Evolutionary conservation across 1,140 invertebrate genomes (phyloP).

Genomic region (Goniozus legneri): DNA sequence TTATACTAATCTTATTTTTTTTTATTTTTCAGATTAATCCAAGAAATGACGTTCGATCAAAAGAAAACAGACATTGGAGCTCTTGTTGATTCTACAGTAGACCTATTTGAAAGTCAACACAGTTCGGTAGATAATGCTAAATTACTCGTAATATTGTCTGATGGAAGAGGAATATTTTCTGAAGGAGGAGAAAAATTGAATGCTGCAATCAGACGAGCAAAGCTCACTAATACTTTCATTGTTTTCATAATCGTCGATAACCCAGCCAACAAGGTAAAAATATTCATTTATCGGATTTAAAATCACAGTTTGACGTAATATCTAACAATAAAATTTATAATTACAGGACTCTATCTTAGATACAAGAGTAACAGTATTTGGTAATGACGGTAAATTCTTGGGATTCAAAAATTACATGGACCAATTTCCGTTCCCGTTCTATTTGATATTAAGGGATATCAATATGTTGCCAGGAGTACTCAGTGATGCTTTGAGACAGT

Average conservation of each 20-base stretch:
- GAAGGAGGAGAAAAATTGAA: constrained; percentile 79
- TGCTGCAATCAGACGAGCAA: constrained; percentile 75
- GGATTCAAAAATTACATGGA: constrained; percentile 82
- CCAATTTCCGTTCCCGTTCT: constrained; percentile 98
- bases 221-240: constrained; percentile 80
- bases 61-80: constrained; percentile 76
- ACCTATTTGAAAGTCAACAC: constrained; percentile 62
- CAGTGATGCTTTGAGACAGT: constrained; percentile 94
- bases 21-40: constrained; percentile 57
- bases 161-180: constrained; percentile 90
- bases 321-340: constrained; percentile 14
- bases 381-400: constrained; percentile 59
- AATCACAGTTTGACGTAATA: too few relatives aligned
- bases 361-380: constrained; percentile 73
- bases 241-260: constrained; percentile 96
- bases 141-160: constrained; percentile 87
- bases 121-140: constrained; percentile 70
- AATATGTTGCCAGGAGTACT: constrained; percentile 82
- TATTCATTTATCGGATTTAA: not conserved
- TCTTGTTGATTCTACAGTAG: constrained; percentile 74
- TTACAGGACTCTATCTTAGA: constrained; percentile 87
- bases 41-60: constrained; percentile 77
- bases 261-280: constrained; percentile 76
- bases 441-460: constrained; percentile 88
- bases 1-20: constrained; percentile 9